Conservation (phyloP, 2,113 vertebrate species). For the Ictalurus punctatus region DNA sequence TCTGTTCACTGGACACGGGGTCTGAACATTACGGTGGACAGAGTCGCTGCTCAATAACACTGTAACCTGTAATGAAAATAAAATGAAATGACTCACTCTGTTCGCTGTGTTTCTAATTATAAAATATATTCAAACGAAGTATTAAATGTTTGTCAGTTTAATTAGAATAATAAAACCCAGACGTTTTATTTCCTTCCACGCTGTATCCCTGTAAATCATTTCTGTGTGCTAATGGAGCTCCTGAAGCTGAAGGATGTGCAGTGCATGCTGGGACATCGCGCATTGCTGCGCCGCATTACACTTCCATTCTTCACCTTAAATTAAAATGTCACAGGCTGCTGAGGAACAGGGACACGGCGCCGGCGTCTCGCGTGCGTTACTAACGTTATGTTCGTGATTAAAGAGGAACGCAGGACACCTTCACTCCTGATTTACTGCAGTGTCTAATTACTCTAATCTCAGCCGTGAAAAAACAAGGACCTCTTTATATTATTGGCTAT, state of each 20-base stretch:
- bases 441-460: not conserved
- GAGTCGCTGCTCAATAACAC: not conserved
- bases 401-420: not conserved
- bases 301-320: conserved; percentile 34
- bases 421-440: not conserved
- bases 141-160: not conserved
- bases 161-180: not conserved
- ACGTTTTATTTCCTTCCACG: not conserved
- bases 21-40: not conserved
- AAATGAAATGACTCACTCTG: not conserved
- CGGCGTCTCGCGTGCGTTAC: not conserved
- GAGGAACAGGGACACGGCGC: not conserved
- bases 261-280: not conserved
- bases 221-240: conserved; percentile 6
- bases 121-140: not conserved
- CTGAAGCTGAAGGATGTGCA: conserved; percentile 16
- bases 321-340: conserved; percentile 31
- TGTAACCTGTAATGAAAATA: not conserved
- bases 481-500: not conserved
- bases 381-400: not conserved
- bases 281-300: not conserved
- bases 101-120: not conserved
- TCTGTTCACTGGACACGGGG: not conserved
- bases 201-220: not conserved
- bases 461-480: not conserved